Evolutionary conservation across 2,888 invertebrate genomes (phyloP).

Genomic region (Mesoligia furuncula): DNA sequence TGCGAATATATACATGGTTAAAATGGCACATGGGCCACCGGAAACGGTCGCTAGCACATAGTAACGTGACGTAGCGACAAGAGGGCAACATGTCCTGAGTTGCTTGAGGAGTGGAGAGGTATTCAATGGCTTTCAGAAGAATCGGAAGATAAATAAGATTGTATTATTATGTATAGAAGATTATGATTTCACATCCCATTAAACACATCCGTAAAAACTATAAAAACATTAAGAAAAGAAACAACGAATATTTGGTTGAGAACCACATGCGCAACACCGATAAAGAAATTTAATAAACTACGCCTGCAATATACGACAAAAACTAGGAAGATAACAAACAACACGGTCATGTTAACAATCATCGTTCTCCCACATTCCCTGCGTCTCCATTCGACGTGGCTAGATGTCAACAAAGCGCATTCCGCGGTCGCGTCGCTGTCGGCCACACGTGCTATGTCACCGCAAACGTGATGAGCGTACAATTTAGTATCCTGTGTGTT

Average conservation of each 20-base stretch:
- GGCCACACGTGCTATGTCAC: conserved; percentile 34
- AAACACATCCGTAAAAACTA: background rate
- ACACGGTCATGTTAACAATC: background rate
- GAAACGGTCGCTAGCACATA: too few relatives aligned
- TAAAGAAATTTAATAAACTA: background rate
- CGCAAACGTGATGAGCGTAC: conserved; percentile 46
- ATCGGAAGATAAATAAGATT: too few relatives aligned
- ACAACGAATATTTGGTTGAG: background rate
- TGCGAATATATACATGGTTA: too few relatives aligned
- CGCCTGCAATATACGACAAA: background rate
- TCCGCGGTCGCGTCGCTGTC: conserved; percentile 46
- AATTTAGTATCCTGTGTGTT: conserved; percentile 34
- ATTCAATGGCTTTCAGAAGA: too few relatives aligned
- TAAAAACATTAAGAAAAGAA: background rate
- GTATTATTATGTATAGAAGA: too few relatives aligned
- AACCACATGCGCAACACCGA: background rate
- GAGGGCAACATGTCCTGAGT: too few relatives aligned
- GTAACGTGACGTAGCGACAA: too few relatives aligned
- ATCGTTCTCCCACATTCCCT: conserved; percentile 17
- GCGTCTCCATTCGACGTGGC: conserved; percentile 19
- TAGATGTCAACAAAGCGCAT: conserved; percentile 50
- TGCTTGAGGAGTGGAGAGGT: too few relatives aligned
- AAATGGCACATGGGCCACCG: too few relatives aligned
- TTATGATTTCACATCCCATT: background rate
- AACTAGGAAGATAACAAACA: background rate